Evolutionary conservation across 1,140 invertebrate genomes (phyloP).

Genomic region (Trachelipus rathkii): DNA sequence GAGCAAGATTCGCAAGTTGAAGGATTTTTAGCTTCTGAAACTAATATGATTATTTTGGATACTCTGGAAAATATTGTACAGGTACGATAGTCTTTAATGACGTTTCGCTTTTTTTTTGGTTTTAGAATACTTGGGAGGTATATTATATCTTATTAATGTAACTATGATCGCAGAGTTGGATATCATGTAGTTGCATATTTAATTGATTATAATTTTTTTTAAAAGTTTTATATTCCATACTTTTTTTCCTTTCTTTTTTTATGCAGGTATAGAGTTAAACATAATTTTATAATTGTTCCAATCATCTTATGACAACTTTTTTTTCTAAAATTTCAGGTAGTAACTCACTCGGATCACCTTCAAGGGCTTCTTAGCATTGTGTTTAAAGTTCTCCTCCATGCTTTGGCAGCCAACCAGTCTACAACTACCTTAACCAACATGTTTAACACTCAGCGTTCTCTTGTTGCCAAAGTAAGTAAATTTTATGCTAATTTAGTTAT

Average conservation of each 20-base stretch:
- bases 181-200: background rate
- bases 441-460: conserved; percentile 83
- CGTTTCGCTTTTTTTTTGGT: too few relatives aligned
- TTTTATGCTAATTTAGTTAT: background rate
- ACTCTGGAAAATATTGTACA: conserved; percentile 81
- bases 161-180: too few relatives aligned
- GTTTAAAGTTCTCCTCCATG: conserved; percentile 76
- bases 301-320: too few relatives aligned
- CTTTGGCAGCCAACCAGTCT: conserved; percentile 82
- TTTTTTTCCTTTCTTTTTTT: too few relatives aligned
- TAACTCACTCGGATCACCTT: conserved; percentile 60
- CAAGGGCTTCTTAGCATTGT: conserved; percentile 68
- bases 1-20: conserved; percentile 65
- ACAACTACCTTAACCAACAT: conserved; percentile 81
- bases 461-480: conserved; percentile 74
- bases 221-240: too few relatives aligned
- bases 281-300: too few relatives aligned
- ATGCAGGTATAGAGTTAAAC: too few relatives aligned
- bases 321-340: conserved; percentile 52
- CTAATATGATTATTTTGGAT: conserved; percentile 80
- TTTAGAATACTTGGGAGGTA: too few relatives aligned
- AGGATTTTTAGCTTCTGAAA: conserved; percentile 82
- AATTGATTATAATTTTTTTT: background rate
- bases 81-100: conserved; percentile 51
- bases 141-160: too few relatives aligned